phyloP scores from a whole-genome alignment of 2,113 vertebrate genomes.

The Melanerpes formicivorus region DNA sequence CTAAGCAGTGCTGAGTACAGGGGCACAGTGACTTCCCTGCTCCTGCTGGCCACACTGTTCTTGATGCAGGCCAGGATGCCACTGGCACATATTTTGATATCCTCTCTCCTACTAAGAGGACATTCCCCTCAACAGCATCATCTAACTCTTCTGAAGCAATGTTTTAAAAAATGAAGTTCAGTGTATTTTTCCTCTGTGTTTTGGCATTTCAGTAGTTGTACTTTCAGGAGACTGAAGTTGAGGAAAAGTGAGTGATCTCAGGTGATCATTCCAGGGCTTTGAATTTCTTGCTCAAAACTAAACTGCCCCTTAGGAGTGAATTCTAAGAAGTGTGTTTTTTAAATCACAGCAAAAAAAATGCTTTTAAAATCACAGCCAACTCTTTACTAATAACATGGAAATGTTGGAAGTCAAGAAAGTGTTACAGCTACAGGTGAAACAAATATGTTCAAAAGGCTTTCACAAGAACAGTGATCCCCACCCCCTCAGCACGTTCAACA shows the following conservation, averaged over 20 bases:
- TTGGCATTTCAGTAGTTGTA: neutral
- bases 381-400: conserved; percentile 11
- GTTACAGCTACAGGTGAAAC: neutral
- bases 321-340: neutral
- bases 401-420: neutral
- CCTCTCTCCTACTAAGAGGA: neutral
- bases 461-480: neutral
- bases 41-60: too few relatives aligned
- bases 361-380: neutral
- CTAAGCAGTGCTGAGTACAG: too few relatives aligned
- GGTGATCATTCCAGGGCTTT: neutral
- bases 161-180: neutral
- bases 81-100: neutral
- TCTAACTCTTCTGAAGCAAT: neutral
- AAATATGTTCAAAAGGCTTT: neutral
- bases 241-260: neutral
- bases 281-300: neutral
- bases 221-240: neutral
- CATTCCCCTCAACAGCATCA: neutral
- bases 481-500: neutral
- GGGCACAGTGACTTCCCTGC: too few relatives aligned
- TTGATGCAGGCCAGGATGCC: too few relatives aligned
- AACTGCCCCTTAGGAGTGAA: neutral
- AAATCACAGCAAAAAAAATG: neutral
- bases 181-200: neutral